These are phyloP conservation scores for Drosophila willistoni DNA, from an alignment of 1,140 invertebrate genomes.

Conservation along the genomic window DNA sequence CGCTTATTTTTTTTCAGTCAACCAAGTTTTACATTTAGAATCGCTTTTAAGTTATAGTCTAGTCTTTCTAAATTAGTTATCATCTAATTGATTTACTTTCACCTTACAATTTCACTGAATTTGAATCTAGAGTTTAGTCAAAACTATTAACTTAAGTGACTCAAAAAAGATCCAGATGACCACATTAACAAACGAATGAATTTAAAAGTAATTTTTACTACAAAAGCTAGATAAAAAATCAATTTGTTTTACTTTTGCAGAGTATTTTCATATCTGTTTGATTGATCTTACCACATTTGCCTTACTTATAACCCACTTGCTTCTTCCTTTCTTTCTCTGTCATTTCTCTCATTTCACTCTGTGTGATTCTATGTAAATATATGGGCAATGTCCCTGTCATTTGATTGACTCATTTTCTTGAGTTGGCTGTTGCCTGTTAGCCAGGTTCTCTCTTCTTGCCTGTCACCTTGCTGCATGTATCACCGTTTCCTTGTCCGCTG, in stretches of 20 bases:
- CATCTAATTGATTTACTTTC: too few relatives aligned
- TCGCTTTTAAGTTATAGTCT: too few relatives aligned
- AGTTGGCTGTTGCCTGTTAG: conserved; percentile 45
- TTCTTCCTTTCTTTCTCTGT: conserved; percentile 4
- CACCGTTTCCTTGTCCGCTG: background rate
- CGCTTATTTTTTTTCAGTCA: too few relatives aligned
- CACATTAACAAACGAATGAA: too few relatives aligned
- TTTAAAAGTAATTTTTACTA: too few relatives aligned
- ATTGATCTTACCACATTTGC: background rate
- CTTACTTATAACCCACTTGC: background rate
- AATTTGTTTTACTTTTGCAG: background rate
- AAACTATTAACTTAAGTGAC: too few relatives aligned
- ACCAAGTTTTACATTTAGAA: too few relatives aligned
- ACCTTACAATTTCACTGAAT: too few relatives aligned
- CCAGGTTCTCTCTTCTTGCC: background rate
- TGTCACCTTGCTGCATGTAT: background rate
- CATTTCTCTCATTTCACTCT: background rate
- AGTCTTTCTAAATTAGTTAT: too few relatives aligned
- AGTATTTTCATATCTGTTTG: background rate
- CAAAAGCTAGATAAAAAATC: too few relatives aligned
- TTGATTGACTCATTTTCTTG: conserved; percentile 79
- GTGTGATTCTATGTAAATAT: conserved; percentile 53
- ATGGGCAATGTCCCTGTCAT: conserved; percentile 49
- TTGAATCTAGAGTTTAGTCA: too few relatives aligned
- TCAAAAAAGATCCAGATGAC: too few relatives aligned